Base-by-base conservation (phyloP, 1,140 invertebrate genomes). In the Brachionus angularis region DNA sequence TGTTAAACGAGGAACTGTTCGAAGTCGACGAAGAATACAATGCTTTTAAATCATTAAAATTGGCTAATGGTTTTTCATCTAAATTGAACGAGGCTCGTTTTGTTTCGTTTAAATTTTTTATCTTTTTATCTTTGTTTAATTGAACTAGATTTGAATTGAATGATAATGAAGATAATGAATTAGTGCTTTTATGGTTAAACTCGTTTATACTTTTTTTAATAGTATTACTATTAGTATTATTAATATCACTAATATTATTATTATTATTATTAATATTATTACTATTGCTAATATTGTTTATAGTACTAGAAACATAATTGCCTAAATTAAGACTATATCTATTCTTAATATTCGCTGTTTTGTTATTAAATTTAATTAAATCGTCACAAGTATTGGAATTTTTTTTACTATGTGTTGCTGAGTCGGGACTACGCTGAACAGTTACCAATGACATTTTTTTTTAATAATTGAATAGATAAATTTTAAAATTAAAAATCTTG, bases 351-450 rank as follows among this genome's bases (percentile, higher is more conserved):
- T n/a, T n/a, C n/a, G n/a, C n/a, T n/a, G n/a, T n/a, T n/a, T n/a
- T n/a, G n/a, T n/a, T n/a, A n/a, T n/a, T n/a, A n/a, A n/a, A n/a
- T n/a, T n/a, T n/a, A n/a, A n/a, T n/a, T n/a, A n/a, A n/a, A n/a
- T n/a, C n/a, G n/a, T n/a, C n/a, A n/a, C n/a, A n/a, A n/a, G n/a
- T n/a, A n/a, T n/a, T 42, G 10, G 39, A 16, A 16, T 42, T 42
- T 16, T 42, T 42, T 16, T 10, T 16, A 16, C 39, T 67, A 5
- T 23, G 39, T 50, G 31, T 7, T 21, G 39, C 16, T n/a, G 62
- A 33, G 39, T 67, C 47, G 21, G 62, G 62, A 34, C 62, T 67
- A 47, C 62, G 62, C 47, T 67, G 62, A 14, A 67, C 62, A 67
- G 62, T 67, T n/a, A 67, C 42, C 36, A 67, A 50, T 21, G 62